Percentiles rank a stretch among this genome's conserved stretches.
These are phyloP conservation scores for Leptosomus discolor DNA, from an alignment of 2,113 vertebrate species.

Conservation along the genomic window DNA sequence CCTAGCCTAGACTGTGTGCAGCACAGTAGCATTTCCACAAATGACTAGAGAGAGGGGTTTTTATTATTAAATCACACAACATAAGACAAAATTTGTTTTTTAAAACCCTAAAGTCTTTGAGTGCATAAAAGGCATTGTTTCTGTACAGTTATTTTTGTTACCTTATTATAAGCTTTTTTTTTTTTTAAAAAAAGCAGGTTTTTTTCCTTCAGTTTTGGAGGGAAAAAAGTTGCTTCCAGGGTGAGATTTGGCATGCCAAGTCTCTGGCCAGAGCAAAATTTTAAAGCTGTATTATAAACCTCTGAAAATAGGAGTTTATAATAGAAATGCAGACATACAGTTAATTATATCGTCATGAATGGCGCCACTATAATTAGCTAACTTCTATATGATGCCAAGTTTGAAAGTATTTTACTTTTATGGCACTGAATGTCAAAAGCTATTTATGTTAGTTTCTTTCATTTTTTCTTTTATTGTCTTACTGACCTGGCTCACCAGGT, in stretches of 20 bases:
- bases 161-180: neutral
- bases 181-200: neutral
- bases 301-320: constrained; percentile 68
- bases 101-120: neutral
- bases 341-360: constrained; percentile 72
- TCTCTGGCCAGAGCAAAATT: constrained; percentile 55
- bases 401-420: constrained; percentile 72
- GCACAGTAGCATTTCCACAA: constrained; percentile 29
- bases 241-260: constrained; percentile 17
- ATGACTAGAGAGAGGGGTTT: neutral
- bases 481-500: constrained; percentile 44
- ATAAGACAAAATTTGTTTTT: neutral
- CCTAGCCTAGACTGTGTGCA: neutral
- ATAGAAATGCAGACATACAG: constrained; percentile 75
- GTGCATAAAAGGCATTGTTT: neutral
- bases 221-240: neutral
- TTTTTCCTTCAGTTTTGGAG: constrained; percentile 28
- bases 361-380: constrained; percentile 78
- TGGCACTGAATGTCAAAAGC: constrained; percentile 58
- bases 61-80: neutral
- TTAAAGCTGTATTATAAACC: constrained; percentile 69
- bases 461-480: constrained; percentile 48
- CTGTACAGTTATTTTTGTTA: neutral
- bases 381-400: constrained; percentile 69
- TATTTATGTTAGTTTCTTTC: constrained; percentile 38